phyloP scores from a whole-genome alignment of 2,113 vertebrate genomes.

The Corvus cornix region DNA sequence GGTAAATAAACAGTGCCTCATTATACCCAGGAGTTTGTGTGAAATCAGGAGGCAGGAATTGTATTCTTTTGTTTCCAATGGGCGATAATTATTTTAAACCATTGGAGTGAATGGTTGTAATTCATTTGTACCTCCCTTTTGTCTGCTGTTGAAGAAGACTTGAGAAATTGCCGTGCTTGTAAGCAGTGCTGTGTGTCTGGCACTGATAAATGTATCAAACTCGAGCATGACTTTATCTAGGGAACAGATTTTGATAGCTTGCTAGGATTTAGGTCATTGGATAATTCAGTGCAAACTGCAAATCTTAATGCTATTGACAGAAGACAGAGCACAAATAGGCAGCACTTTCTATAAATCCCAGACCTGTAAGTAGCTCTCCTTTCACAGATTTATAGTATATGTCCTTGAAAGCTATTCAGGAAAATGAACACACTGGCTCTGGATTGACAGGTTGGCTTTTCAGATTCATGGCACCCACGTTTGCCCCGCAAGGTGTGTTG shows the following conservation, averaged over 20 bases:
- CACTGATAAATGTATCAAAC: slow-evolving; percentile 66
- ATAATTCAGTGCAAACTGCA: slow-evolving; percentile 69
- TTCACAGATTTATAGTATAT: slow-evolving; percentile 46
- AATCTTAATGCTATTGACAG: slow-evolving; percentile 71
- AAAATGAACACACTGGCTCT: neutral
- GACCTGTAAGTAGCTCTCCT: slow-evolving; percentile 51
- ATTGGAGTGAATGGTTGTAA: neutral
- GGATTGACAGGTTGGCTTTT: neutral
- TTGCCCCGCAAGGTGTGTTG: neutral
- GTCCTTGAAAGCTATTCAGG: slow-evolving; percentile 48
- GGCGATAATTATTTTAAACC: slow-evolving; percentile 51
- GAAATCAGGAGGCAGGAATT: slow-evolving; percentile 16
- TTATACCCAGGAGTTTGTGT: slow-evolving; percentile 21
- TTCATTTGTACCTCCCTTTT: slow-evolving; percentile 30
- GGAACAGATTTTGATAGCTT: slow-evolving; percentile 69
- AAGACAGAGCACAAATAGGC: slow-evolving; percentile 61
- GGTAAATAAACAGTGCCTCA: slow-evolving; percentile 42
- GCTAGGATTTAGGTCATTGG: slow-evolving; percentile 73
- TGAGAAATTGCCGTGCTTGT: slow-evolving; percentile 11
- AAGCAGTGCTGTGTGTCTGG: slow-evolving; percentile 21
- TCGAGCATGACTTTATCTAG: slow-evolving; percentile 58
- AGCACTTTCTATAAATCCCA: slow-evolving; percentile 61
- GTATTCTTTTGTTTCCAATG: slow-evolving; percentile 7
- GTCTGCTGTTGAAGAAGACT: neutral
- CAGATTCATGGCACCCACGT: neutral